phyloP scores from a whole-genome alignment of 1,140 invertebrate genomes.

The Saccostrea cuccullata region DNA sequence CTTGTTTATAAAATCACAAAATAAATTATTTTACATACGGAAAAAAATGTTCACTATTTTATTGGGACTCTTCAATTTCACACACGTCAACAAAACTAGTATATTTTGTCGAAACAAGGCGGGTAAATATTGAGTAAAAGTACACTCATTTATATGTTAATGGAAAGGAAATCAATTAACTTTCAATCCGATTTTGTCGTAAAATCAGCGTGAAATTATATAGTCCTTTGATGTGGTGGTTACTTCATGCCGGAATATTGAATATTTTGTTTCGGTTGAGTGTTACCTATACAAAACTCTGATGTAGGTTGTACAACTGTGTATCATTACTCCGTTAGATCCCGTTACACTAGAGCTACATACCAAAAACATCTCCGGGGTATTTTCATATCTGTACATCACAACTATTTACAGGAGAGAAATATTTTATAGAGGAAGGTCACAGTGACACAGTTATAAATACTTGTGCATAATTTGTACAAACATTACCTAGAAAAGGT shows the following conservation, averaged over 20 bases:
- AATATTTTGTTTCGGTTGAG: conserved; percentile 23
- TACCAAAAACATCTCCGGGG: not conserved
- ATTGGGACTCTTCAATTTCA: not conserved
- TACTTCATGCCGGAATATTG: not conserved
- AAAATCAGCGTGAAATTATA: conserved; percentile 7
- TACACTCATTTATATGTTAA: conserved; percentile 21
- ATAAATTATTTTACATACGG: conserved; percentile 34
- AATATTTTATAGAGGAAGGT: not conserved
- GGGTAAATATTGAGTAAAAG: not conserved
- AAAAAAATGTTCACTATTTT: not conserved
- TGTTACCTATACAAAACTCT: not conserved
- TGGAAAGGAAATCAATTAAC: conserved; percentile 8
- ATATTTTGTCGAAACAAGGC: too few species aligned
- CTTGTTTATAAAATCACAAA: conserved; percentile 29
- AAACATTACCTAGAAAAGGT: too few species aligned
- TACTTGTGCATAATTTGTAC: too few species aligned
- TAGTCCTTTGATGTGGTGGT: not conserved
- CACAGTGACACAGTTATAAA: not conserved
- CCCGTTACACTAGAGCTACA: not conserved
- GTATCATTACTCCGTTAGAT: not conserved
- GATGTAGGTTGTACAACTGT: not conserved
- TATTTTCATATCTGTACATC: not conserved
- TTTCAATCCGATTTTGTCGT: conserved; percentile 1
- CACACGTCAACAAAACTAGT: not conserved
- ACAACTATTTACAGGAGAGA: not conserved